Evolutionary conservation across 1,140 invertebrate genomes (phyloP).

Genomic region (Habropoda laboriosa): DNA sequence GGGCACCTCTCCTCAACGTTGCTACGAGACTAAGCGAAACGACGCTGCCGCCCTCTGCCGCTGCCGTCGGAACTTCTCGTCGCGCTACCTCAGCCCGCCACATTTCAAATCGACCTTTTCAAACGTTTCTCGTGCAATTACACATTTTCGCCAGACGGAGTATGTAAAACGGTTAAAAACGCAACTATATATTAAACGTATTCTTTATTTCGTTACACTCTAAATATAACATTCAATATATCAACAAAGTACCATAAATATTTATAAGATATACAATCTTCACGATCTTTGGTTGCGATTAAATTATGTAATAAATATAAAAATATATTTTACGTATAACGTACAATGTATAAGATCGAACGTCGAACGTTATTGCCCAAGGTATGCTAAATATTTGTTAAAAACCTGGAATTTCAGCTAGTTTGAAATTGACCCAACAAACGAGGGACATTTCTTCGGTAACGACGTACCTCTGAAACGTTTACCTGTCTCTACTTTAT

Average conservation of each 20-base stretch:
- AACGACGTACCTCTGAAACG: too few species aligned
- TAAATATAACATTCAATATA: constrained; percentile 16
- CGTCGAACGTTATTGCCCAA: background rate
- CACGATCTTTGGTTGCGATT: constrained; percentile 45
- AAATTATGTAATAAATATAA: constrained; percentile 48
- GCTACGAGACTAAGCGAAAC: constrained; percentile 32
- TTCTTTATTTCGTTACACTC: background rate
- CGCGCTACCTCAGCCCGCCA: background rate
- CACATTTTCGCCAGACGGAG: too few species aligned
- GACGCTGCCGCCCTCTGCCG: constrained; percentile 23
- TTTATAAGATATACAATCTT: constrained; percentile 20
- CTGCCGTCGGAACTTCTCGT: too few species aligned
- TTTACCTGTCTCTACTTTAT: background rate
- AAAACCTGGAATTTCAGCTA: background rate
- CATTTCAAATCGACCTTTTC: background rate
- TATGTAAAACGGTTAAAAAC: background rate
- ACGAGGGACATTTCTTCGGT: background rate
- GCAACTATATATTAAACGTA: background rate
- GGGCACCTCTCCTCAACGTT: constrained; percentile 14
- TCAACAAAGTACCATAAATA: constrained; percentile 13
- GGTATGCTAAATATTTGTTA: background rate
- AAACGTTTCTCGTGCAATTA: background rate
- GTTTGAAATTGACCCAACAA: background rate
- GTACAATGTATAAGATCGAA: background rate
- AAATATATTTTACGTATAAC: background rate